Evolutionary conservation across 2,113 vertebrate species (phyloP).

Genomic region (Limanda limanda): DNA sequence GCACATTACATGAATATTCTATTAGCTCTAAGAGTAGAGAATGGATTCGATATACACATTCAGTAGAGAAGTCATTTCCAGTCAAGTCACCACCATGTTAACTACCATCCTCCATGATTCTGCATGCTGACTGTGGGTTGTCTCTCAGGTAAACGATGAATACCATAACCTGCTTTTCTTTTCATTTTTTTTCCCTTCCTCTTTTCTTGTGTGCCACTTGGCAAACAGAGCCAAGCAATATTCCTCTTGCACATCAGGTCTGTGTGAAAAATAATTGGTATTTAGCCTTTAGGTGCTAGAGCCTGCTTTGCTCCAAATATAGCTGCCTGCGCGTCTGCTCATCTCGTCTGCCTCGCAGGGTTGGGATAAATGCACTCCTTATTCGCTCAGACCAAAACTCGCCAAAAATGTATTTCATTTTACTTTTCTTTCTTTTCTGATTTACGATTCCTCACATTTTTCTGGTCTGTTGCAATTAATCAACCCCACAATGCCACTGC

Average conservation of each 20-base stretch:
- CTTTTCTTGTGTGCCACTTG: constrained; percentile 47
- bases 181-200: neutral
- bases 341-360: constrained; percentile 62
- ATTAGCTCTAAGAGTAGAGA: constrained; percentile 70
- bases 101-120: constrained; percentile 69
- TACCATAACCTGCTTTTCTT: constrained; percentile 40
- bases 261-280: constrained; percentile 71
- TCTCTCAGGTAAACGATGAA: constrained; percentile 65
- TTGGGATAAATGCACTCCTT: constrained; percentile 56
- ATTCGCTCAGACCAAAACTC: constrained; percentile 47
- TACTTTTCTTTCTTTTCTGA: constrained; percentile 27
- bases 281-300: constrained; percentile 72
- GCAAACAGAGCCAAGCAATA: constrained; percentile 54
- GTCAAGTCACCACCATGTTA: constrained; percentile 69
- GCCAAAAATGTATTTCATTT: constrained; percentile 33
- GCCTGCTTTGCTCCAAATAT: constrained; percentile 70
- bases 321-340: constrained; percentile 58
- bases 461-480: constrained; percentile 31
- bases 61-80: constrained; percentile 75
- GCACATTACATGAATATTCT: constrained; percentile 74
- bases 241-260: constrained; percentile 54
- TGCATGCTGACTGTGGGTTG: constrained; percentile 67
- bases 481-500: neutral
- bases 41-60: constrained; percentile 68
- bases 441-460: constrained; percentile 26